Evolutionary conservation across 2,797 vertebrate species (phyloP).

Genomic region (Xiphorhynchus erythropygius): DNA sequence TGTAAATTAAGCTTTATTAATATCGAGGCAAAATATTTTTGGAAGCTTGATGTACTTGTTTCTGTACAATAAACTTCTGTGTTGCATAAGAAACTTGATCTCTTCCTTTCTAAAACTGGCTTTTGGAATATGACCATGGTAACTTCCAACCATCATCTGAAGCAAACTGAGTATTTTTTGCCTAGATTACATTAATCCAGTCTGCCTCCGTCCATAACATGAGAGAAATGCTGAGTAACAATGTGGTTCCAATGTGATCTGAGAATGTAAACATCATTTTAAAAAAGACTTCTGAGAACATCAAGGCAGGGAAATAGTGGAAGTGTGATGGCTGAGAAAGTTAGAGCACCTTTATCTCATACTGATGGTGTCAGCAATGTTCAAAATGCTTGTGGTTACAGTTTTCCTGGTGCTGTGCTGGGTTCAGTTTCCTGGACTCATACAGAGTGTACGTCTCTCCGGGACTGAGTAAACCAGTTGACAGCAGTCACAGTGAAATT

Average conservation of each 20-base stretch:
- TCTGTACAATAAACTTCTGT: constrained; percentile 61
- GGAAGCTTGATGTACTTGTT: constrained; percentile 7
- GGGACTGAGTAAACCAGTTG: neutral
- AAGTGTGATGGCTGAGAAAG: neutral
- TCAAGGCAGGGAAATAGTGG: neutral
- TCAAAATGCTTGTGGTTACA: neutral
- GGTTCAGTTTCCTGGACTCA: neutral
- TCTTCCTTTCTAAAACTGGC: neutral
- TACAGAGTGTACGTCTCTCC: too few relatives aligned
- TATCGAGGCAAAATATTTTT: constrained; percentile 20
- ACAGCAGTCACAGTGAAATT: fast-evolving
- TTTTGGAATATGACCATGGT: neutral
- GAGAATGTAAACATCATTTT: neutral
- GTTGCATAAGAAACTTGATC: neutral
- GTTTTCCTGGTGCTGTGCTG: neutral
- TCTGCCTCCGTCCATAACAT: neutral
- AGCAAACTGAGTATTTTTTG: neutral
- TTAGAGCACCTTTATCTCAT: neutral
- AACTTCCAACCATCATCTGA: neutral
- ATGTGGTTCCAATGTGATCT: neutral
- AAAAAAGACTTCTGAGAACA: neutral
- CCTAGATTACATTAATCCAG: neutral
- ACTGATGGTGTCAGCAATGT: neutral
- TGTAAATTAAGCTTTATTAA: constrained; percentile 37
- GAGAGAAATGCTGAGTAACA: neutral